Evolutionary conservation across 2,888 invertebrate genomes (phyloP).

Genomic region (Lagria hirta): DNA sequence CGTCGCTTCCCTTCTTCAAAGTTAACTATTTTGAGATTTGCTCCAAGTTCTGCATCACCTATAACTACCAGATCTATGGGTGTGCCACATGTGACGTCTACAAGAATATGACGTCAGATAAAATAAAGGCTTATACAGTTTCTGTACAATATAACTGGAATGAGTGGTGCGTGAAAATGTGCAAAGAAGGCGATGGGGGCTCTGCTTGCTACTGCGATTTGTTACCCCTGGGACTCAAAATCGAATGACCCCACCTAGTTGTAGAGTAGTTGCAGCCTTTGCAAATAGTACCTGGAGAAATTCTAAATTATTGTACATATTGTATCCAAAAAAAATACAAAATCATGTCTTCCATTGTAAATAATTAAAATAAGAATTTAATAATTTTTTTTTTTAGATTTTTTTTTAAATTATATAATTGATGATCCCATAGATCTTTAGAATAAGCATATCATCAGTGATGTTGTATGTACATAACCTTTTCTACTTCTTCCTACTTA

Average conservation of each 20-base stretch:
- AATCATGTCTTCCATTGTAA: slow-evolving; percentile 48
- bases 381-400: too few species aligned
- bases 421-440: slow-evolving; percentile 39
- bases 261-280: slow-evolving; percentile 21
- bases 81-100: slow-evolving; percentile 57
- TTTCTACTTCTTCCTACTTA: slow-evolving; percentile 52
- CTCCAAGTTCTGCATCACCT: slow-evolving; percentile 55
- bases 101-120: slow-evolving; percentile 20
- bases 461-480: slow-evolving; percentile 21
- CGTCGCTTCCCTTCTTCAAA: slow-evolving; percentile 21
- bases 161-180: slow-evolving; percentile 66
- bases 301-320: slow-evolving; percentile 33
- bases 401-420: slow-evolving; percentile 15
- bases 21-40: slow-evolving; percentile 58
- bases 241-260: slow-evolving; percentile 5
- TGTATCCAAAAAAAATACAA: slow-evolving; percentile 35
- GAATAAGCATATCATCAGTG: slow-evolving; percentile 47
- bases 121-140: slow-evolving; percentile 20
- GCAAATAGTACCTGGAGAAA: slow-evolving; percentile 32
- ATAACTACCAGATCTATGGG: slow-evolving; percentile 47
- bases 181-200: slow-evolving; percentile 71
- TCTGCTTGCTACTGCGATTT: slow-evolving; percentile 75
- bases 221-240: slow-evolving; percentile 57
- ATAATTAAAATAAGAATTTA: slow-evolving; percentile 23
- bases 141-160: slow-evolving; percentile 58